A percentile compares a stretch with the other conserved stretches of the same genome.
Evolutionary conservation across 1,140 invertebrate species (phyloP).

Genomic region (Brachionus asplanchnoidis): DNA sequence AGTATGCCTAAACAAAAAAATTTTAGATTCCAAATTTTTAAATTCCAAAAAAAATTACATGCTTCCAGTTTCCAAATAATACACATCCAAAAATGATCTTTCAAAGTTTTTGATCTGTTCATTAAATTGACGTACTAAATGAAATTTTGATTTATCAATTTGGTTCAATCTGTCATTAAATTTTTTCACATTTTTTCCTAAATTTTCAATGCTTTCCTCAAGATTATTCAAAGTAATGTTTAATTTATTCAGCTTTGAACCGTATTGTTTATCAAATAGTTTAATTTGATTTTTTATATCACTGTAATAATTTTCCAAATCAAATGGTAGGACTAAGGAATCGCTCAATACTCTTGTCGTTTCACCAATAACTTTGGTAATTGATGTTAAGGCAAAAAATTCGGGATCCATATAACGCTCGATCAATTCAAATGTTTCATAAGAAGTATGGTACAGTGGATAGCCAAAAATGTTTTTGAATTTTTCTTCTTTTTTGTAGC

Average conservation of each 20-base stretch:
- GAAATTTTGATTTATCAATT: background rate
- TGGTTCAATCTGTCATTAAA: background rate
- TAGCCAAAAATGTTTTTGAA: conserved; percentile 47
- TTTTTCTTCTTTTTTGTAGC: conserved; percentile 50
- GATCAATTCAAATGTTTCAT: conserved; percentile 55
- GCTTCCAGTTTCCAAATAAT: background rate
- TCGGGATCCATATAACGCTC: conserved; percentile 53
- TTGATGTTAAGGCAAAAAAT: conserved; percentile 43
- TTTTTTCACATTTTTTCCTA: background rate
- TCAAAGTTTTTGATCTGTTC: conserved; percentile 26
- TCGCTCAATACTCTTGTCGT: background rate
- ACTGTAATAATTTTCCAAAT: background rate
- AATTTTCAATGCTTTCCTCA: background rate
- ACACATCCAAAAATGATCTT: conserved; percentile 16
- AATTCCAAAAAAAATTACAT: background rate
- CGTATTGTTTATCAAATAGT: background rate
- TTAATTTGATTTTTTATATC: background rate
- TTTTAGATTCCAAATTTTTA: background rate
- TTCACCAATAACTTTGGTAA: background rate
- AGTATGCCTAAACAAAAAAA: background rate
- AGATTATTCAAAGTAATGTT: background rate
- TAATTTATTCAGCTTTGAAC: background rate
- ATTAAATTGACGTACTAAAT: conserved; percentile 8
- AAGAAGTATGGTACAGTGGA: conserved; percentile 58
- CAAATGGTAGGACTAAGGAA: conserved; percentile 17